Base-by-base conservation (phyloP, 2,113 vertebrate genomes). In the Tauraco erythrolophus region DNA sequence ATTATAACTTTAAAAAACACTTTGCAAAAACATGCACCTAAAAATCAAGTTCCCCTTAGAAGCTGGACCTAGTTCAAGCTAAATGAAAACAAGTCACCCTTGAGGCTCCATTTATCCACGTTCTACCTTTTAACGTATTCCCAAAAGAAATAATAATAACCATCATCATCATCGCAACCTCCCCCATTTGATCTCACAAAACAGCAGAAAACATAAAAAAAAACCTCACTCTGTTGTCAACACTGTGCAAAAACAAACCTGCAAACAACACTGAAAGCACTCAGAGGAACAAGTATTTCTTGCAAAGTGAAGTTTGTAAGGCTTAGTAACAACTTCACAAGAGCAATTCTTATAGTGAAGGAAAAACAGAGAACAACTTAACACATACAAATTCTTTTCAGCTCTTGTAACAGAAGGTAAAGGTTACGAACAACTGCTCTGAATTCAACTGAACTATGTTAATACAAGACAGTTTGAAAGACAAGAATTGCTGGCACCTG, bases 31-130 rank as follows among this genome's bases (percentile, higher is more conserved):
- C 91, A 95, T 46, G 74, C 45, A 89, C 78, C 85, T 88, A 96
- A 95, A 90, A 94, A 93, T 75, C 41, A 80, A 92, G 74, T 61
- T 96, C 84, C 69, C 87, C 43, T 70, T 74, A 72, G n/a, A 93
- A 94, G 71, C 39, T 94, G 95, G 96, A 92, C 58, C 51, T 50
- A 71, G 35, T 92, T 92, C 92, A 97, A 96, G 53, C 60, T 86
- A 97, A 97, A 97, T 76, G 97, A 95, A 94, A 95, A 78, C 85
- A 56, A 96, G 76, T 93, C 92, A 93, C 83, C 58, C 89, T 58
- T 61, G 60, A 93, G 85, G 62, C 58, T 93, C 39, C 37, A 28
- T 92, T 95, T 94, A 92, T 88, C 88, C 85, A 64, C n/a, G 19
- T 85, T 86, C 76, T 74, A 92, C 81, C 88, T 96, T 90, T 89